These are phyloP conservation scores for Clostera curtula DNA, from an alignment of 2,888 invertebrate species.

Conservation along the genomic window DNA sequence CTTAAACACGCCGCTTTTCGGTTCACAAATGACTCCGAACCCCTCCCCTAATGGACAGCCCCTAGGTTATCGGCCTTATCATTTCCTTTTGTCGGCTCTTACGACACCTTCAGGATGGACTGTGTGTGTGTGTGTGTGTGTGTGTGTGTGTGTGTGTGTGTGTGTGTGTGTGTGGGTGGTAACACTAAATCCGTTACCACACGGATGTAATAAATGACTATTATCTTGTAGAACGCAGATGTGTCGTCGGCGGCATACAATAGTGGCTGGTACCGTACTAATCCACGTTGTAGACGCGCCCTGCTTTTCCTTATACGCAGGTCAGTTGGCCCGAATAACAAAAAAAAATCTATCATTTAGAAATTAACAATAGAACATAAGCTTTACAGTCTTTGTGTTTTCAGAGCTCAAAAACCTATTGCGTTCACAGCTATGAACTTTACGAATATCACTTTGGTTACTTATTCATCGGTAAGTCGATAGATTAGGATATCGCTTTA, in stretches of 20 bases:
- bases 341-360: slow-evolving; percentile 1
- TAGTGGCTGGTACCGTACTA: slow-evolving; percentile 57
- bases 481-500: no score
- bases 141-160: no score
- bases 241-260: slow-evolving; percentile 53
- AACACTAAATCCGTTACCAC: no score
- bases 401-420: slow-evolving; percentile 58
- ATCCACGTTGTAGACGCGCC: slow-evolving; percentile 48
- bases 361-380: background rate
- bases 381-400: slow-evolving; percentile 10
- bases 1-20: no score
- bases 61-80: no score
- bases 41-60: no score
- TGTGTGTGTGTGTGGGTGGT: no score
- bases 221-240: slow-evolving; percentile 46
- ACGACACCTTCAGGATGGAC: no score
- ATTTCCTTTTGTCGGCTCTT: no score
- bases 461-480: slow-evolving; percentile 58
- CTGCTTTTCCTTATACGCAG: slow-evolving; percentile 54
- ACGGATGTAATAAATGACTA: slow-evolving; percentile 6
- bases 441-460: slow-evolving; percentile 56
- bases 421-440: slow-evolving; percentile 66
- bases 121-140: no score
- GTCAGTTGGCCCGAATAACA: slow-evolving; percentile 22
- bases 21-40: no score